Percentiles rank a stretch among this genome's conserved stretches.
Conservation (phyloP, 2,797 vertebrate genomes). For the Cyclura pinguis region DNA sequence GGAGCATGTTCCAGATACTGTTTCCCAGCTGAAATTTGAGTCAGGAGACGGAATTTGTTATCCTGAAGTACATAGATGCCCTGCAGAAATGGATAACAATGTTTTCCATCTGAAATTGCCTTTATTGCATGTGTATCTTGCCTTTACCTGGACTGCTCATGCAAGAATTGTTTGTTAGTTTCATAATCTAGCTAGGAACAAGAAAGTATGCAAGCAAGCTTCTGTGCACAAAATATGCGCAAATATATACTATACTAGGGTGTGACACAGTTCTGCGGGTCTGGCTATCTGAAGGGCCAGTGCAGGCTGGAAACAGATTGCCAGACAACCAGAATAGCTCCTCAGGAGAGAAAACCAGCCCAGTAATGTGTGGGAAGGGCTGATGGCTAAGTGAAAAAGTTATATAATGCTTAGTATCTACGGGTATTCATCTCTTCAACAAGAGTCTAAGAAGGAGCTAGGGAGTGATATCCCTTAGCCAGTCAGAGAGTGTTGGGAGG, state of each 20-base stretch:
- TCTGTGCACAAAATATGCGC: not conserved
- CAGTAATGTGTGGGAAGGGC: too few relatives aligned
- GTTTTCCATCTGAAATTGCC: not conserved
- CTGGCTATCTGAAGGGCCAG: too few relatives aligned
- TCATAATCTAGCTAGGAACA: not conserved
- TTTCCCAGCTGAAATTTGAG: slow-evolving; percentile 92
- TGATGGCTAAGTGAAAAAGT: too few relatives aligned
- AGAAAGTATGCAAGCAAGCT: not conserved
- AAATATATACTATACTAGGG: not conserved
- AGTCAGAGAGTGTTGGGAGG: too few relatives aligned
- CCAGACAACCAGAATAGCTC: too few relatives aligned
- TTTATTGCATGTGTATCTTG: not conserved
- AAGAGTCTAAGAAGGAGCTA: too few relatives aligned
- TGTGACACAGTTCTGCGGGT: too few relatives aligned
- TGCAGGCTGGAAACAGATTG: too few relatives aligned
- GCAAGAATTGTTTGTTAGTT: not conserved
- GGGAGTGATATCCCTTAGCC: too few relatives aligned
- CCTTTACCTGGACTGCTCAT: not conserved
- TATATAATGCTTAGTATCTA: too few relatives aligned
- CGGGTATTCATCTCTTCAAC: too few relatives aligned
- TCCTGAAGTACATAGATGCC: slow-evolving; percentile 97
- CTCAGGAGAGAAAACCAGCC: too few relatives aligned
- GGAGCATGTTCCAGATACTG: slow-evolving; percentile 94
- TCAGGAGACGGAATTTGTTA: slow-evolving; percentile 92
- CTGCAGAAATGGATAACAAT: slow-evolving; percentile 73